Evolutionary conservation across 2,888 invertebrate species (phyloP).

Genomic region (Pterostichus madidus): DNA sequence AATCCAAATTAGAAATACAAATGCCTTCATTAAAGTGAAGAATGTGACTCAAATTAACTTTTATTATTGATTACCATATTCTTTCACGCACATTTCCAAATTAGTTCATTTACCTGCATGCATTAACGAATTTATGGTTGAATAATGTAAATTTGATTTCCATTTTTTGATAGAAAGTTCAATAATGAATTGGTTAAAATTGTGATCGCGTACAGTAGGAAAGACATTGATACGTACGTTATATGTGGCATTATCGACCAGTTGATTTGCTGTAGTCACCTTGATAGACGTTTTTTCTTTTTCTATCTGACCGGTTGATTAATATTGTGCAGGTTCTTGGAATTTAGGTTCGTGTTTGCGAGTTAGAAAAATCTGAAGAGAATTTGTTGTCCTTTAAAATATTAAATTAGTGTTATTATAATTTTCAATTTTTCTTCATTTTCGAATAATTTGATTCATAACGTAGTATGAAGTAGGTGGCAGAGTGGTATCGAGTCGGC

Average conservation of each 20-base stretch:
- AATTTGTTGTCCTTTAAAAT: constrained; percentile 22
- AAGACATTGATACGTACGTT: constrained; percentile 24
- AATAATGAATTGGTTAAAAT: constrained; percentile 25
- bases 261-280: constrained; percentile 1
- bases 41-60: background rate
- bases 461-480: too few species aligned
- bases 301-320: constrained; percentile 3
- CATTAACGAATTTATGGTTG: background rate
- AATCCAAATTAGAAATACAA: background rate
- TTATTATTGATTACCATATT: background rate
- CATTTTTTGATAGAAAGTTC: constrained; percentile 40
- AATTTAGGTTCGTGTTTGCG: constrained; percentile 13
- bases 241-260: constrained; percentile 31
- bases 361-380: constrained; percentile 21
- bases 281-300: constrained; percentile 21
- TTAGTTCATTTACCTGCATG: constrained; percentile 22
- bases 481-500: too few species aligned
- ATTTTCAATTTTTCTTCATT: too few species aligned
- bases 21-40: background rate
- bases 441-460: too few species aligned
- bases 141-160: constrained; percentile 25
- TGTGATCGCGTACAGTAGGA: constrained; percentile 23
- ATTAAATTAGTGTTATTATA: background rate
- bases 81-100: constrained; percentile 11
- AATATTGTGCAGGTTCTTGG: constrained; percentile 28